These are phyloP conservation scores for Ophthalmolycus amberensis DNA, from an alignment of 2,113 vertebrate genomes.

Conservation along the genomic window DNA sequence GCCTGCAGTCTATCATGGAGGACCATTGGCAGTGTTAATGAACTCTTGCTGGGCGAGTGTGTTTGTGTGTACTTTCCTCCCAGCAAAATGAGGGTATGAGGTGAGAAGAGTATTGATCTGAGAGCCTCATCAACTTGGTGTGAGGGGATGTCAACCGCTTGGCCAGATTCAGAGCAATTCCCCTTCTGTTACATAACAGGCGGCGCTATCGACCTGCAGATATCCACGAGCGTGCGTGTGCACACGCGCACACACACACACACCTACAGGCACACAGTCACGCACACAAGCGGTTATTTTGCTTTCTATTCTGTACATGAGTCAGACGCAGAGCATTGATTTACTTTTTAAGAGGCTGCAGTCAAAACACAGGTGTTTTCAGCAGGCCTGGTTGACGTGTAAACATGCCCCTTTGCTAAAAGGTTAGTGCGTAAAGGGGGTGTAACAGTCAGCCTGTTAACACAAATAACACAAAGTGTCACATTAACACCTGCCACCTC, in stretches of 20 bases:
- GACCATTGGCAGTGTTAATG: slow-evolving; percentile 68
- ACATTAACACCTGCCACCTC: slow-evolving; percentile 58
- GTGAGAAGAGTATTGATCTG: slow-evolving; percentile 75
- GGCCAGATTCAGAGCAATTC: slow-evolving; percentile 56
- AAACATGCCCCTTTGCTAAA: slow-evolving; percentile 47
- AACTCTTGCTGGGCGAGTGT: slow-evolving; percentile 61
- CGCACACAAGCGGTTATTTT: slow-evolving; percentile 27
- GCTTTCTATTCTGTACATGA: slow-evolving; percentile 39
- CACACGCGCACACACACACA: slow-evolving; percentile 11
- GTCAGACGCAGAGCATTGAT: slow-evolving; percentile 59
- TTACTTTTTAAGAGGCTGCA: slow-evolving; percentile 57
- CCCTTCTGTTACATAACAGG: slow-evolving; percentile 62
- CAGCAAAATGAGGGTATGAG: slow-evolving; percentile 66
- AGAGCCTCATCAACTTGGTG: slow-evolving; percentile 69
- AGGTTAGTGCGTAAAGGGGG: slow-evolving; percentile 38
- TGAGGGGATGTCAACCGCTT: slow-evolving; percentile 67
- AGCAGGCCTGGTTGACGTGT: slow-evolving; percentile 24
- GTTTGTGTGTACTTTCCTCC: slow-evolving; percentile 40
- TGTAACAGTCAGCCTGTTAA: slow-evolving; percentile 36
- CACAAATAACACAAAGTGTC: slow-evolving; percentile 43
- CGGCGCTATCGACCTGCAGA: slow-evolving; percentile 57
- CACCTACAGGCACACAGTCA: slow-evolving; percentile 23
- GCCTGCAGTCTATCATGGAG: slow-evolving; percentile 67
- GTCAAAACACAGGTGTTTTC: slow-evolving; percentile 63
- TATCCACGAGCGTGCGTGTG: slow-evolving; percentile 3